Percentiles rank a stretch among this genome's conserved stretches.
phyloP scores from a whole-genome alignment of 2,888 invertebrate genomes.

The Halictus ligatus region DNA sequence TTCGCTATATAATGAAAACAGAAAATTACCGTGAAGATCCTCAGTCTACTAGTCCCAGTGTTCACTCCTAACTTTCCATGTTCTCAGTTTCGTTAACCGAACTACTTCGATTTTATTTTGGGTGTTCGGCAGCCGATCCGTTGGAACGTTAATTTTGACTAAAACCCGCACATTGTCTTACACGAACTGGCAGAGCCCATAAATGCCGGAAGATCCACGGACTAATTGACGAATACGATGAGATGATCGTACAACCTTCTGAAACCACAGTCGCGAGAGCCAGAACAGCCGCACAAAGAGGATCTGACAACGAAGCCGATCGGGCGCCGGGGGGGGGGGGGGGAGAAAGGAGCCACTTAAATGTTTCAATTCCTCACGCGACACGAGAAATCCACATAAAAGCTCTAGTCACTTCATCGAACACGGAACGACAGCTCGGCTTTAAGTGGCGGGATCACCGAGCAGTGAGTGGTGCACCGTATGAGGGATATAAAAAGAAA shows the following conservation, averaged over 20 bases:
- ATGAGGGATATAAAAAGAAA: not conserved
- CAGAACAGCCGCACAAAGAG: not conserved
- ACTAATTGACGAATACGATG: not conserved
- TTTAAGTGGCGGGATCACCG: conserved; percentile 38
- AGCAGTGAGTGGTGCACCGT: conserved; percentile 20
- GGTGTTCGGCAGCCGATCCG: no score
- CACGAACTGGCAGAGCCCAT: not conserved
- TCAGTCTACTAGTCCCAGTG: no score
- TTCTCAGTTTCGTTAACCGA: no score
- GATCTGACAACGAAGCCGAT: not conserved
- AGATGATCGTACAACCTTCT: conserved; percentile 5
- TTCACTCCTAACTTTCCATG: no score
- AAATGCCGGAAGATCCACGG: not conserved
- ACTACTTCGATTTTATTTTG: no score
- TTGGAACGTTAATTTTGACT: no score
- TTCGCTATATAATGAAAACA: no score
- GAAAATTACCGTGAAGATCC: no score
- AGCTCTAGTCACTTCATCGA: not conserved
- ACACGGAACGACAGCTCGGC: conserved; percentile 24
- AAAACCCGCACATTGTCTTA: not conserved
- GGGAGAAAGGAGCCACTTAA: not conserved
- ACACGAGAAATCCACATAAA: not conserved
- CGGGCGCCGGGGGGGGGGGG: not conserved
- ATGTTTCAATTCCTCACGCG: conserved; percentile 4
- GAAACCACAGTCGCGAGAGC: conserved; percentile 5